Conservation (phyloP, 2,113 vertebrate species). For the Oreocharis arfaki region DNA sequence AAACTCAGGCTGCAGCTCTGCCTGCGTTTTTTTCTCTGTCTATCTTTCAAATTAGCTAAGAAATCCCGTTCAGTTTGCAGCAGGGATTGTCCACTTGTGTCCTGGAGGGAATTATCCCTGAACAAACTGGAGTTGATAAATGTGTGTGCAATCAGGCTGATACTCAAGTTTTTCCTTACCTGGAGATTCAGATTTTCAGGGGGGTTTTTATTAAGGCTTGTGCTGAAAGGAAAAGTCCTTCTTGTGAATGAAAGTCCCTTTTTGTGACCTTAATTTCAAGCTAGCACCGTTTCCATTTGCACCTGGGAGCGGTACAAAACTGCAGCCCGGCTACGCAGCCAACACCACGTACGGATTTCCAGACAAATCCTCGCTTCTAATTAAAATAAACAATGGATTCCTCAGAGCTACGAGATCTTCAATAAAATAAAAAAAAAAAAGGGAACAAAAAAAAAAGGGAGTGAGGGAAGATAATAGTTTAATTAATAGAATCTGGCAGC, state of each 20-base stretch:
- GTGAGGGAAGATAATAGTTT: conserved; percentile 68
- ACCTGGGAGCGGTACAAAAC: background rate
- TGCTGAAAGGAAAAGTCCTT: background rate
- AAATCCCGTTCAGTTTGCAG: background rate
- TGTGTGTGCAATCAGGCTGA: background rate
- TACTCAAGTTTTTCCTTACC: background rate
- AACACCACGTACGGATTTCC: background rate
- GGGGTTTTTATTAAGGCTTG: background rate
- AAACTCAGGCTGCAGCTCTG: background rate
- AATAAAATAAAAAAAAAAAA: background rate
- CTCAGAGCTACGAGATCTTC: conserved; percentile 58
- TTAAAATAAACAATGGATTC: conserved; percentile 74
- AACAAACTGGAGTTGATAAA: background rate
- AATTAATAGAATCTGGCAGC: conserved; percentile 73
- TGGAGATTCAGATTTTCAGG: background rate
- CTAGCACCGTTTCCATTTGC: background rate
- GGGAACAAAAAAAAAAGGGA: background rate
- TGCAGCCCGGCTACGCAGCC: background rate
- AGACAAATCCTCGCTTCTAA: conserved; percentile 62
- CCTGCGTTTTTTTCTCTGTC: background rate
- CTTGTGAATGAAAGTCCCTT: too few relatives aligned
- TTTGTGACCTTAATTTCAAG: background rate
- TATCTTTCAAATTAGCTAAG: background rate
- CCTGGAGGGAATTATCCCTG: background rate
- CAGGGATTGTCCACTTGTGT: background rate